Percentiles rank a stretch among this genome's conserved stretches.
These are phyloP conservation scores for Boulengeromyrus knoepffleri DNA, from an alignment of 2,113 vertebrate species.

Conservation along the genomic window DNA sequence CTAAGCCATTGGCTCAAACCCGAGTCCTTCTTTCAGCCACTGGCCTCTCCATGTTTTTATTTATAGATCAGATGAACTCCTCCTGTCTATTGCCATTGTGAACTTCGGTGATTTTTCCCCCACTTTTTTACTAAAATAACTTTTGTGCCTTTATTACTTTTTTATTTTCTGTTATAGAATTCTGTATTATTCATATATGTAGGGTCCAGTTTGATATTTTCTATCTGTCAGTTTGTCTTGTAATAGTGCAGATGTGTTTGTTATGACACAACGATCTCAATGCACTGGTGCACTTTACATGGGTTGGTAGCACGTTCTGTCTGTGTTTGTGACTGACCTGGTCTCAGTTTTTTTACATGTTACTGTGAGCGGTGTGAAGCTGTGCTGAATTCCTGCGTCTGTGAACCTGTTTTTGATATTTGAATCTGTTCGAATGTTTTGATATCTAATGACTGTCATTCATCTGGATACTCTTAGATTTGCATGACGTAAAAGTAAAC, in stretches of 20 bases:
- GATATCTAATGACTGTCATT: background rate
- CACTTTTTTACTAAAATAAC: background rate
- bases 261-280: background rate
- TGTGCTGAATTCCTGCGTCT: background rate
- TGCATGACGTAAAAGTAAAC: background rate
- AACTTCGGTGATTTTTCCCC: background rate
- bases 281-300: constrained; percentile 9
- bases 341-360: background rate
- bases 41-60: background rate
- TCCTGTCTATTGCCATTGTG: background rate
- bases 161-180: background rate
- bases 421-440: background rate
- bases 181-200: background rate
- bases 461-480: background rate
- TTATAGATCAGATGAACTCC: background rate
- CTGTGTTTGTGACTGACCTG: background rate
- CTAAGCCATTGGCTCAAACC: background rate
- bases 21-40: background rate
- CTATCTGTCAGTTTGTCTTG: background rate
- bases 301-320: background rate
- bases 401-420: background rate
- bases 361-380: background rate
- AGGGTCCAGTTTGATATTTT: background rate
- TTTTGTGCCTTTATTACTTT: constrained; percentile 1
- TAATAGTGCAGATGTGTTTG: background rate